Percentiles rank a stretch among this genome's conserved stretches.
Conservation (phyloP, 2,797 vertebrate genomes). For the Poecilia picta region DNA sequence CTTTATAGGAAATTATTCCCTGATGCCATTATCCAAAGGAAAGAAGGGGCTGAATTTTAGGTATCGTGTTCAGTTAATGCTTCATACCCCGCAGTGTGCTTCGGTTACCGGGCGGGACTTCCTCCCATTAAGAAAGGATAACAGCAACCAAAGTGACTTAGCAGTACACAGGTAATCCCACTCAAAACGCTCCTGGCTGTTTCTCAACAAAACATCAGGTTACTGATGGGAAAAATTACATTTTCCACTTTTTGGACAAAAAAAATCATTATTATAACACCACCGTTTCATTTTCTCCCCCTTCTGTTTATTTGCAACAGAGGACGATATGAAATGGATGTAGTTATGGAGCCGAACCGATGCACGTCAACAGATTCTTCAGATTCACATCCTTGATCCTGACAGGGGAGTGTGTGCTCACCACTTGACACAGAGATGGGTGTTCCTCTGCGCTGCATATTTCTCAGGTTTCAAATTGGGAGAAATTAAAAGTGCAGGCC, state of each 20-base stretch:
- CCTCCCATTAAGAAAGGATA: constrained; percentile 59
- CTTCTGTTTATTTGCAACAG: not conserved
- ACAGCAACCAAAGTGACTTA: constrained; percentile 44
- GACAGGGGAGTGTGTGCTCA: constrained; percentile 30
- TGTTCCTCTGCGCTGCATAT: constrained; percentile 56
- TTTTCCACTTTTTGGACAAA: constrained; percentile 47
- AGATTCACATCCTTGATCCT: constrained; percentile 30
- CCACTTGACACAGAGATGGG: constrained; percentile 54
- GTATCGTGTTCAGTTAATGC: constrained; percentile 50
- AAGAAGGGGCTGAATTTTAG: constrained; percentile 35
- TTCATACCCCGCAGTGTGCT: constrained; percentile 21
- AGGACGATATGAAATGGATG: not conserved
- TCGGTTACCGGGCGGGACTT: constrained; percentile 48
- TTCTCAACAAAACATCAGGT: constrained; percentile 24
- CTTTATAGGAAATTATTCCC: constrained; percentile 37
- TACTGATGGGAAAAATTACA: constrained; percentile 54
- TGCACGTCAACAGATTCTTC: not conserved
- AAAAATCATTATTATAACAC: not conserved
- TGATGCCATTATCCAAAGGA: constrained; percentile 35
- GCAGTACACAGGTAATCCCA: constrained; percentile 30
- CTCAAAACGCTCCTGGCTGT: constrained; percentile 58
- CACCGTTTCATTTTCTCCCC: not conserved
- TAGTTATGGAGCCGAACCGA: not conserved
- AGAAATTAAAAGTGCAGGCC: constrained; percentile 64
- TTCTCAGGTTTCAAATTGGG: constrained; percentile 69